These are phyloP conservation scores for Xerus inauris DNA, from an alignment of 2,113 vertebrate genomes.

Conservation along the genomic window DNA sequence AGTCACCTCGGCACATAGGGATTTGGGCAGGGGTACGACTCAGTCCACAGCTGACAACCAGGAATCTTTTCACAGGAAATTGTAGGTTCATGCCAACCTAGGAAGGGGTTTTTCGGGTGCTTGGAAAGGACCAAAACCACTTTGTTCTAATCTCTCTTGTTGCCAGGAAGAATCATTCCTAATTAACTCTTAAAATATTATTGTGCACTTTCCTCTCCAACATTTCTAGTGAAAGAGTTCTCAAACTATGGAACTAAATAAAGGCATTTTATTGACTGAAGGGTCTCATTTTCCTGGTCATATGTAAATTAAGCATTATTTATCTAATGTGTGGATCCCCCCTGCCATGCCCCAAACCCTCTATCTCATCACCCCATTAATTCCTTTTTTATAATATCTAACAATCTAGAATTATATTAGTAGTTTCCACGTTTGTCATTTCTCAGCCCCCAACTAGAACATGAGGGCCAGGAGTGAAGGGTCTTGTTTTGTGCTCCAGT, in stretches of 20 bases:
- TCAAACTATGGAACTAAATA: constrained; percentile 4
- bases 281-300: neutral
- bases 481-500: neutral
- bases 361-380: neutral
- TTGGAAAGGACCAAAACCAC: neutral
- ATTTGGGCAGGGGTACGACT: neutral
- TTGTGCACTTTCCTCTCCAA: neutral
- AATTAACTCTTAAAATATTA: neutral
- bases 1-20: neutral
- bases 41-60: neutral
- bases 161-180: neutral
- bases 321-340: neutral
- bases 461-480: neutral
- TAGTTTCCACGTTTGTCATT: neutral
- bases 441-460: neutral
- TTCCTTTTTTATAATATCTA: neutral
- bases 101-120: neutral
- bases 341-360: neutral
- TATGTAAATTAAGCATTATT: neutral
- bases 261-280: neutral
- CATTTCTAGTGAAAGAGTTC: neutral
- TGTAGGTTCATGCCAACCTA: neutral
- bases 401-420: neutral
- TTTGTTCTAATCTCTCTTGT: neutral
- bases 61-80: neutral